Conservation (phyloP, 2,888 invertebrate species). For the Alcis repandata region DNA sequence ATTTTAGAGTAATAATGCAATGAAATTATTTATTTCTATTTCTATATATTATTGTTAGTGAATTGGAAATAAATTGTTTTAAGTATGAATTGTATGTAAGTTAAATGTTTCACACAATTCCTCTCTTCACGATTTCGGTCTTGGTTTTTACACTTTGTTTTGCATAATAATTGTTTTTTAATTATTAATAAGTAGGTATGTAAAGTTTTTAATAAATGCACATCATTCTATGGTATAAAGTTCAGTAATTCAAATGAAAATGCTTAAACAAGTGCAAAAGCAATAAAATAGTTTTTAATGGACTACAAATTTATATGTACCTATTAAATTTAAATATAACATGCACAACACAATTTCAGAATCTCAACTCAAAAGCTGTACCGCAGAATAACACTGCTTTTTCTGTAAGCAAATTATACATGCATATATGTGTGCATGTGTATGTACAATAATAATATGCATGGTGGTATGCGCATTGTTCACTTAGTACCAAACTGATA, state of each 20-base stretch:
- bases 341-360: neutral
- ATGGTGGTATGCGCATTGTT: too few species aligned
- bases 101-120: constrained; percentile 11
- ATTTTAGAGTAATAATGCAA: constrained; percentile 19
- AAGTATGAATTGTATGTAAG: constrained; percentile 10
- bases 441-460: too few species aligned
- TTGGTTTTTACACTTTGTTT: constrained; percentile 1
- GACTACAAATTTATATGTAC: neutral
- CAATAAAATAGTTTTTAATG: neutral
- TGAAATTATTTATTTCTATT: constrained; percentile 17
- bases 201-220: neutral
- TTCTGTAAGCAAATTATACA: too few species aligned
- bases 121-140: constrained; percentile 14
- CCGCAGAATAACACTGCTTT: neutral
- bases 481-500: too few species aligned
- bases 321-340: neutral
- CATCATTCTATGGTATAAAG: neutral
- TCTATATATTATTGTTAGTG: constrained; percentile 3
- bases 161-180: constrained; percentile 6
- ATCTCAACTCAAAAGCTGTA: neutral
- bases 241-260: neutral
- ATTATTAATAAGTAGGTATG: neutral
- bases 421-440: too few species aligned
- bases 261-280: neutral
- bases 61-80: constrained; percentile 20